Evolutionary conservation across 2,113 vertebrate genomes (phyloP).

Genomic region (Blennius ocellaris): DNA sequence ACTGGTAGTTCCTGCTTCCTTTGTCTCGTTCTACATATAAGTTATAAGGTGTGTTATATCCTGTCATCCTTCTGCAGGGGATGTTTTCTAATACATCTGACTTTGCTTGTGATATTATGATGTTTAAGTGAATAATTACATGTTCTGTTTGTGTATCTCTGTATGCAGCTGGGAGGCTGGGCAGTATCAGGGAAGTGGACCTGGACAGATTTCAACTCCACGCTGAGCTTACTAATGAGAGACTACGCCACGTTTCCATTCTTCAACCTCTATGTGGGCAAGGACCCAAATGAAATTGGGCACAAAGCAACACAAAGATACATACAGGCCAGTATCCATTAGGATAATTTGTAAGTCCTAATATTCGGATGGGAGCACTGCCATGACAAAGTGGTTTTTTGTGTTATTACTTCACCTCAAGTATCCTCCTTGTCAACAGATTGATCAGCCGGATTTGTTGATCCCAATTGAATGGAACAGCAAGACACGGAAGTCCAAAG

Average conservation of each 20-base stretch:
- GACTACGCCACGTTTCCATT: slow-evolving; percentile 91
- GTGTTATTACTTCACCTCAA: slow-evolving; percentile 1
- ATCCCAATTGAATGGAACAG: slow-evolving; percentile 86
- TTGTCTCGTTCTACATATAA: too few species aligned
- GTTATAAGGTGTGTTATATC: too few species aligned
- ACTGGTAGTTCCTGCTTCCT: too few species aligned
- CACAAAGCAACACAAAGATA: slow-evolving; percentile 78
- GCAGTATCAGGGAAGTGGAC: slow-evolving; percentile 79
- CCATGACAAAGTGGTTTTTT: neutral
- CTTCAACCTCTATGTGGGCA: slow-evolving; percentile 87
- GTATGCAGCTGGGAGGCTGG: slow-evolving; percentile 90
- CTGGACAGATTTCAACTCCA: slow-evolving; percentile 87
- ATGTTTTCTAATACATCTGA: too few species aligned
- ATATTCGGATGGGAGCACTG: neutral
- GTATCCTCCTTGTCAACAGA: slow-evolving; percentile 80
- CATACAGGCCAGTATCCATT: slow-evolving; percentile 77
- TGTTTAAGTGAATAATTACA: too few species aligned
- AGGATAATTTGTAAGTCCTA: neutral
- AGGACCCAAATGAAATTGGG: slow-evolving; percentile 74
- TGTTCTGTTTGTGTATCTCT: neutral
- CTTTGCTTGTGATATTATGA: too few species aligned
- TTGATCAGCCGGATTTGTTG: slow-evolving; percentile 92
- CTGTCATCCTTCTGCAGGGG: too few species aligned
- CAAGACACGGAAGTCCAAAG: slow-evolving; percentile 75
- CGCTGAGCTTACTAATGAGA: slow-evolving; percentile 88